A percentile compares a stretch with the other conserved stretches of the same genome.
Evolutionary conservation across 2,797 vertebrate genomes (phyloP).

Genomic region (Enteromius paludinosus): DNA sequence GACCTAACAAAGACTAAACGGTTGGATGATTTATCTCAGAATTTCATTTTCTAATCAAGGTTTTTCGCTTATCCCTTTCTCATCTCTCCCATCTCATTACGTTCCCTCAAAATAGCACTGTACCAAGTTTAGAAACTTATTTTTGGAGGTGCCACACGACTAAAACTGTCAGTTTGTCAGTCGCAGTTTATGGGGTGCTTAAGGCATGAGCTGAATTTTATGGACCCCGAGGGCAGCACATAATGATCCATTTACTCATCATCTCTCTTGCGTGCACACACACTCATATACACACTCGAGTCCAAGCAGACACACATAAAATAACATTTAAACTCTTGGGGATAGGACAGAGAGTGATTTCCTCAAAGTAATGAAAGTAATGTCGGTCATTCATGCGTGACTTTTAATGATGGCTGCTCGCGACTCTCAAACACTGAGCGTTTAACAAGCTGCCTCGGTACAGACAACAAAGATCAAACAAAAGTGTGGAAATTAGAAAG

Average conservation of each 20-base stretch:
- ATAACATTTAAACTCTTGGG: constrained; percentile 41
- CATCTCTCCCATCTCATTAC: constrained; percentile 20
- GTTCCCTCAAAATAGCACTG: constrained; percentile 37
- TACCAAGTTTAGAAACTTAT: constrained; percentile 45
- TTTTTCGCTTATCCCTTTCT: not conserved
- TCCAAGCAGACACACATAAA: constrained; percentile 44
- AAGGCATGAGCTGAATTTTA: constrained; percentile 58
- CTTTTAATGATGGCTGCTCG: constrained; percentile 60
- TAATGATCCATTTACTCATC: constrained; percentile 61
- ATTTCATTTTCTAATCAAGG: constrained; percentile 7
- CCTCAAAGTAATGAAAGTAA: constrained; percentile 60
- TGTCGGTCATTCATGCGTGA: constrained; percentile 51
- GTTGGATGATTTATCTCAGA: not conserved
- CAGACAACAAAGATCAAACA: constrained; percentile 29
- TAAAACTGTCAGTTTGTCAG: constrained; percentile 58
- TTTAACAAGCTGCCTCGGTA: constrained; percentile 44
- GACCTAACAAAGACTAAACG: constrained; percentile 1
- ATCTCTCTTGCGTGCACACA: constrained; percentile 11
- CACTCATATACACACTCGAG: constrained; percentile 24
- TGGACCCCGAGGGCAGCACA: constrained; percentile 53
- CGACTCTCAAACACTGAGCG: constrained; percentile 46
- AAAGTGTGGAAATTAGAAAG: not conserved
- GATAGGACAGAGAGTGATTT: constrained; percentile 46
- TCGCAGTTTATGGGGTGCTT: constrained; percentile 51
- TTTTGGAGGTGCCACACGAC: constrained; percentile 44